Base-by-base conservation (phyloP, 1,140 invertebrate genomes). In the Euwallacea fornicatus region DNA sequence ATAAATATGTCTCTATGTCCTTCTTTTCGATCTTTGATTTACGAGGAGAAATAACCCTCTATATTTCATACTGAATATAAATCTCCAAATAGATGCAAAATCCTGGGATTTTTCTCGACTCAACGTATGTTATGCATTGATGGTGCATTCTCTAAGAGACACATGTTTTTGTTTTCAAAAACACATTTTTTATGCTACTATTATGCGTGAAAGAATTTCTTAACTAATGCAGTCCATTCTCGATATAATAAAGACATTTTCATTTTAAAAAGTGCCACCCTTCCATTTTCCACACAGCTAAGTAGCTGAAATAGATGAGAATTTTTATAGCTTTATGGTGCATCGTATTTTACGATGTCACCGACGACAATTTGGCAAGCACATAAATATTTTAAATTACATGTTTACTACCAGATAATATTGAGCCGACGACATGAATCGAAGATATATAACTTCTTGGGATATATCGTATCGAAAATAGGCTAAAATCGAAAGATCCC, bases 351-450 rank as follows among this genome's bases (percentile, higher is more conserved):
- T 63, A 63, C n/a, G 10, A 15, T 63, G 61, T 63, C 43, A 50
- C 58, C 41, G 16, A 42, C 43, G 43, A 53, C 62, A 64, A 50
- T 64, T 47, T 50, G 47, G 44, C 7, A 50, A 50, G 46, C 15
- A 65, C 62, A 53, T 54, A 65, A 65, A 50, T 53, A 65, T 53
- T 53, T 53, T 54, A 54, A 65, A 65, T 65, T 65, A 54, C 21
- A 50, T 50, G 21, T 54, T 53, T 53, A 65, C 21, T 50, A 65
- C 21, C 2, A 54, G 21, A 65, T 53, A 53, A 54, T 41, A 63
- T 15, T 41, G 42, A 44, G 15, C 13, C 13, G 7, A 9, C 13
- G 43, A 63, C 60, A 46, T 13, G 13, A 63, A 43, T 42, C 42
- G 33, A 13, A 42, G 59, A 63, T 63, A 46, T 63, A 63, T 44